Base-by-base conservation (phyloP, 2,888 invertebrate species). In the Aphrophora alni region DNA sequence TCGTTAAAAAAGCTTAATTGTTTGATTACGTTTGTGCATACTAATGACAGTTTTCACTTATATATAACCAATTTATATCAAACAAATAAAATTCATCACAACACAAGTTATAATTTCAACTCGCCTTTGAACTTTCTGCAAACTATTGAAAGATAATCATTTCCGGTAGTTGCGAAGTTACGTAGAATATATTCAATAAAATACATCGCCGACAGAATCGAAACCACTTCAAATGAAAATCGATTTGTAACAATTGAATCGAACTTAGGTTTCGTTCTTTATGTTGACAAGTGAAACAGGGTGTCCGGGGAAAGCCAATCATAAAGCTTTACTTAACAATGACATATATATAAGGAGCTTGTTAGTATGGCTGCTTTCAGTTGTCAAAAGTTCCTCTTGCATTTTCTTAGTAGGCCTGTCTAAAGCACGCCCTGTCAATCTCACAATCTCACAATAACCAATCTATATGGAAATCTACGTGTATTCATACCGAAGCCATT, bases 381-480 rank as follows among this genome's bases (percentile, higher is more conserved):
- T n/a, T n/a, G n/a, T n/a, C n/a, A n/a, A n/a, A n/a, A n/a, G n/a
- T n/a, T n/a, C n/a, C n/a, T n/a, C n/a, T n/a, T n/a, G n/a, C n/a
- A n/a, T n/a, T n/a, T n/a, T n/a, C n/a, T n/a, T n/a, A n/a, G n/a
- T 44, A 44, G 44, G 44, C 44, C 44, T 44, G 44, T 44, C 44
- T 44, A 44, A 44, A 44, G 44, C 44, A 44, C 44, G 44, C 44
- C 44, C 17, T 44, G 44, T 44, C 44, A 44, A 71, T 27, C 69
- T 33, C 59, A 76, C 44, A 44, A 71, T 27, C 69, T 33, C 59
- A 76, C 76, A 68, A 76, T 68, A 44, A 26, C 76, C 68, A 76
- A 76, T 76, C 76, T 76, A 76, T 76, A 76, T 76, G 76, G 68
- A 76, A 76, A 76, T 76, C 76, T 76, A 68, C 28, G 33, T 28